Conservation (phyloP, 2,113 vertebrate species). For the Lycaon pictus region DNA sequence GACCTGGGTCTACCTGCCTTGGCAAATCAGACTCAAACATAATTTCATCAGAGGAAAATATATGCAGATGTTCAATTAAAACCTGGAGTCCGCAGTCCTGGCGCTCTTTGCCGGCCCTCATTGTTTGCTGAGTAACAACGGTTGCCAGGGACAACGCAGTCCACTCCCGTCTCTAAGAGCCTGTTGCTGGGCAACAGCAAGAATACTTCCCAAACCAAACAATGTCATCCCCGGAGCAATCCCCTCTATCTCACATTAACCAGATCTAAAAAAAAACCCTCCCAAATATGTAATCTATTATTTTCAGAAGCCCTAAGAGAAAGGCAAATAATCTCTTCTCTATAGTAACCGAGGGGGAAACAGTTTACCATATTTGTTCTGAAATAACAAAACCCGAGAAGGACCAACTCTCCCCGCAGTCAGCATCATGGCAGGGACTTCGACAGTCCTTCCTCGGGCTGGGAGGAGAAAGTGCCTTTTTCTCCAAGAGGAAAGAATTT, state of each 20-base stretch:
- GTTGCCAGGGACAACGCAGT: slow-evolving; percentile 95
- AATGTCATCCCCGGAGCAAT: slow-evolving; percentile 94
- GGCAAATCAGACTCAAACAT: slow-evolving; percentile 70
- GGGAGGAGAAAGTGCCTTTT: slow-evolving; percentile 54
- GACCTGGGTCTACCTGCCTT: slow-evolving; percentile 80
- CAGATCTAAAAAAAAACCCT: slow-evolving; percentile 91
- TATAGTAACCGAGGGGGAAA: slow-evolving; percentile 80
- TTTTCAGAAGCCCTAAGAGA: slow-evolving; percentile 88
- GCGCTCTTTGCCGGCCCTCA: slow-evolving; percentile 92
- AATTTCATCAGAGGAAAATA: slow-evolving; percentile 90
- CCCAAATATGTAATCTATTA: slow-evolving; percentile 95
- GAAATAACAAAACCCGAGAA: slow-evolving; percentile 75
- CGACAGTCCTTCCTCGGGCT: not conserved
- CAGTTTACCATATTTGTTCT: slow-evolving; percentile 76
- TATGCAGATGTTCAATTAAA: slow-evolving; percentile 96
- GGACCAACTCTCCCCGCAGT: not conserved
- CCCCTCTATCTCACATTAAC: slow-evolving; percentile 91
- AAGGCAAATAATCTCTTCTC: slow-evolving; percentile 86
- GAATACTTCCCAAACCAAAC: slow-evolving; percentile 99
- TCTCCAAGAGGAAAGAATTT: slow-evolving; percentile 57
- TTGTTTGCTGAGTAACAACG: slow-evolving; percentile 97
- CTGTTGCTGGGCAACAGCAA: slow-evolving; percentile 94
- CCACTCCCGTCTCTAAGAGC: slow-evolving; percentile 94
- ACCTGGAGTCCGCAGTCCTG: slow-evolving; percentile 89
- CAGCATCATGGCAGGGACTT: slow-evolving; percentile 24